Percentiles rank a stretch among this genome's conserved stretches.
Conservation (phyloP, 2,888 invertebrate genomes). For the Polydrusus tereticollis region DNA sequence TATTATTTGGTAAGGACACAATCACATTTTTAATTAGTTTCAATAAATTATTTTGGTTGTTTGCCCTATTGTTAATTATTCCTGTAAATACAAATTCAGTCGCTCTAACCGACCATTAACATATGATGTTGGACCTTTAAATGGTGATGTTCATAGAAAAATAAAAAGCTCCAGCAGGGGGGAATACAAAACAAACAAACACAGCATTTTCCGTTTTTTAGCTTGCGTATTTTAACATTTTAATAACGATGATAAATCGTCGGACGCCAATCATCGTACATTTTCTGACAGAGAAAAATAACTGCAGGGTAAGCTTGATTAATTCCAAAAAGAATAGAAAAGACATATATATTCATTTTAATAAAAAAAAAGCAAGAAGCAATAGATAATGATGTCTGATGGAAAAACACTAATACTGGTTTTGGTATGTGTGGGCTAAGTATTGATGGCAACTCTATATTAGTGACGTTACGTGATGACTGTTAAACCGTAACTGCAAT, state of each 20-base stretch:
- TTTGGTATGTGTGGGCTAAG: no score
- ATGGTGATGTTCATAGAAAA: slow-evolving; percentile 9
- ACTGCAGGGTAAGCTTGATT: slow-evolving; percentile 30
- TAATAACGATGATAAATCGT: slow-evolving; percentile 37
- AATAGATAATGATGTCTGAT: not conserved
- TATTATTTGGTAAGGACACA: no score
- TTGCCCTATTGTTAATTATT: not conserved
- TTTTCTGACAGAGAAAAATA: slow-evolving; percentile 37
- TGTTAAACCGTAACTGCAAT: no score
- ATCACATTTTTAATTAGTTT: not conserved
- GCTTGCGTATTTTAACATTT: slow-evolving; percentile 31
- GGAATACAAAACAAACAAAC: slow-evolving; percentile 27
- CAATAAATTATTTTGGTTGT: not conserved
- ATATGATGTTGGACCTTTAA: slow-evolving; percentile 5
- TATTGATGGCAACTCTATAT: no score
- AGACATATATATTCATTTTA: slow-evolving; percentile 25
- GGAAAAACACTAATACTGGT: no score
- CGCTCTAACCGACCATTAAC: not conserved
- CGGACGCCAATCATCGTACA: slow-evolving; percentile 33
- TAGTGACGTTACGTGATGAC: no score
- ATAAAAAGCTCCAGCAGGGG: slow-evolving; percentile 9
- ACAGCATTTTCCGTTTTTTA: slow-evolving; percentile 9
- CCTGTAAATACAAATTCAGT: not conserved
- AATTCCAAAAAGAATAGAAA: slow-evolving; percentile 29
- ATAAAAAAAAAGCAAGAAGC: slow-evolving; percentile 10